phyloP scores from a whole-genome alignment of 2,888 invertebrate species.

The Trachelus tabidus region DNA sequence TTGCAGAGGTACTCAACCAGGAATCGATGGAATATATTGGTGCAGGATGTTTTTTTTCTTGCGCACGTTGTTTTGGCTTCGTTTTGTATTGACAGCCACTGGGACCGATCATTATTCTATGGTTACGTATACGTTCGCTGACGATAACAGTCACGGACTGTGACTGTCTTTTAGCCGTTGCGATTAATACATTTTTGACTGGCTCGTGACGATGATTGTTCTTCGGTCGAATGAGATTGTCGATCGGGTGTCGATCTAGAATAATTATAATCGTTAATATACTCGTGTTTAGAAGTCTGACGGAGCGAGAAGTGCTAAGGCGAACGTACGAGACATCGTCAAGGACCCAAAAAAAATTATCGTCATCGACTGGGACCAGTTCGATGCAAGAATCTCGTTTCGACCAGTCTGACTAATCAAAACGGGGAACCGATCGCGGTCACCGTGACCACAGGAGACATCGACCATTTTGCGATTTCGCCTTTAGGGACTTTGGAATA shows the following conservation, averaged over 20 bases:
- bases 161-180: background rate
- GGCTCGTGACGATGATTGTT: background rate
- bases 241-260: background rate
- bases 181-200: background rate
- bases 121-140: background rate
- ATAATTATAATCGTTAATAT: background rate
- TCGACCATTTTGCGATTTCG: background rate
- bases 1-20: constrained; percentile 32
- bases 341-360: background rate
- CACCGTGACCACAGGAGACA: background rate
- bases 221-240: background rate
- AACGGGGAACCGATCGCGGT: background rate
- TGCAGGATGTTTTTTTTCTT: background rate
- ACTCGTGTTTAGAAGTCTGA: background rate
- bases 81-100: background rate
- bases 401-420: background rate
- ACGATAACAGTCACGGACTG: background rate
- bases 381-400: background rate
- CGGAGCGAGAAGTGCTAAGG: background rate
- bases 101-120: background rate
- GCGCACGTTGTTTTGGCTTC: background rate
- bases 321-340: background rate
- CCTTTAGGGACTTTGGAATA: background rate
- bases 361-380: background rate
- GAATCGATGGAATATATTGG: background rate